Evolutionary conservation across 2,113 vertebrate species (phyloP).

Genomic region (Lathamus discolor): DNA sequence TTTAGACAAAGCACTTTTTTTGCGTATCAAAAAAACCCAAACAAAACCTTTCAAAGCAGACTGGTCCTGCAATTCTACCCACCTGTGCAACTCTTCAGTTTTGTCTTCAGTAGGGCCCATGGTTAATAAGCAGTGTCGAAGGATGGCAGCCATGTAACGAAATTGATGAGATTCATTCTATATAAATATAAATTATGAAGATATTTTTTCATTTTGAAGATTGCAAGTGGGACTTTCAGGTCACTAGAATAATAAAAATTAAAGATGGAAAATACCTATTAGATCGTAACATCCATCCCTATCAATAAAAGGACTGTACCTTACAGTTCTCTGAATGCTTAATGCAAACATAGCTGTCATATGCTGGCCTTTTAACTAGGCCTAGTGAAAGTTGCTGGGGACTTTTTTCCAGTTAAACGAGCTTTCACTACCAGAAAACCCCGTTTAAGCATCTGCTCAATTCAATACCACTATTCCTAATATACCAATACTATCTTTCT

Average conservation of each 20-base stretch:
- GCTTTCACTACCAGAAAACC: neutral
- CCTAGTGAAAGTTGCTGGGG: neutral
- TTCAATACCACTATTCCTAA: neutral
- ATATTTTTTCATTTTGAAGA: constrained; percentile 68
- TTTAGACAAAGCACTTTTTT: neutral
- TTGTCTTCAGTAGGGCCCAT: constrained; percentile 91
- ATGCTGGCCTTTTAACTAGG: neutral
- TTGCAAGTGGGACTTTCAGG: constrained; percentile 48
- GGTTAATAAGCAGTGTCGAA: constrained; percentile 92
- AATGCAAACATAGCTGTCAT: neutral
- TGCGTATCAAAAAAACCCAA: neutral
- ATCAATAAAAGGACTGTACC: constrained; percentile 29
- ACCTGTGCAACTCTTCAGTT: constrained; percentile 98
- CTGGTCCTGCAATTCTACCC: constrained; percentile 43
- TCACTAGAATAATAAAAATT: constrained; percentile 66
- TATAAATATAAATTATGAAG: constrained; percentile 70
- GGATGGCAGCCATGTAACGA: constrained; percentile 88
- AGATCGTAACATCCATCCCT: constrained; percentile 47
- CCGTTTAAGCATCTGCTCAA: neutral
- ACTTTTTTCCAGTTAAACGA: neutral
- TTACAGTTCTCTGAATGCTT: neutral
- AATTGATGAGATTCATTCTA: constrained; percentile 92
- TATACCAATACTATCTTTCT: neutral
- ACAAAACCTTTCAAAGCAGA: neutral
- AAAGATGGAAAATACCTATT: constrained; percentile 65